A percentile compares a stretch with the other conserved stretches of the same genome.
These are phyloP conservation scores for Glossophaga mutica DNA, from an alignment of 2,797 vertebrate genomes.

Conservation along the genomic window DNA sequence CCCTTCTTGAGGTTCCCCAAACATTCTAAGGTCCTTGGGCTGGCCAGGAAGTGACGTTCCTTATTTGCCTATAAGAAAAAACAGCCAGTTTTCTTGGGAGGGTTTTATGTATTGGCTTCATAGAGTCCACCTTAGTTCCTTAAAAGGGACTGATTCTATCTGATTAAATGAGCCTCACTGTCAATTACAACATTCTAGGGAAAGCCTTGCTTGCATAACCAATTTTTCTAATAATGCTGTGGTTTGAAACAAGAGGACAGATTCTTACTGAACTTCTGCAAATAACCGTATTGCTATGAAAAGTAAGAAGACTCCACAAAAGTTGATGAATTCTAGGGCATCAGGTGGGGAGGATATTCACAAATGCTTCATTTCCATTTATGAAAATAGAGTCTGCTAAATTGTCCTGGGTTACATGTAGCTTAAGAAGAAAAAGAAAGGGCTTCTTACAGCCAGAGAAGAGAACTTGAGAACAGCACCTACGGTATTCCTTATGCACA, in stretches of 20 bases:
- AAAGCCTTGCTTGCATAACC: constrained; percentile 18
- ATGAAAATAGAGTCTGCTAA: neutral
- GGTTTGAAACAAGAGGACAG: neutral
- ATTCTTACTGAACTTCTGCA: neutral
- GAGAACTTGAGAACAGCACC: neutral
- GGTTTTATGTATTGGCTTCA: neutral
- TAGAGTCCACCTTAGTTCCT: neutral
- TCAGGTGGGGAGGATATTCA: neutral
- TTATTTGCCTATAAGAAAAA: neutral
- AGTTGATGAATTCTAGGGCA: neutral
- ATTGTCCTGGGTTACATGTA: neutral
- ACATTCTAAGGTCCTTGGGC: neutral
- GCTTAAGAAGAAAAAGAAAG: neutral
- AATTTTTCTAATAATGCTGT: constrained; percentile 13
- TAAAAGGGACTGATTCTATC: neutral
- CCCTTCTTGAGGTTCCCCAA: neutral
- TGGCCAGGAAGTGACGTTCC: neutral
- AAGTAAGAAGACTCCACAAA: neutral
- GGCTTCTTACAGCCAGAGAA: neutral
- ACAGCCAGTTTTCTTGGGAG: neutral
- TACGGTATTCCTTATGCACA: neutral
- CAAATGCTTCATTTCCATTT: neutral
- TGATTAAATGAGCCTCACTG: neutral
- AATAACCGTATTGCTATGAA: neutral
- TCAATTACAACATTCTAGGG: neutral